Evolutionary conservation across 2,888 invertebrate species (phyloP).

Genomic region (Heteropelma amictum): DNA sequence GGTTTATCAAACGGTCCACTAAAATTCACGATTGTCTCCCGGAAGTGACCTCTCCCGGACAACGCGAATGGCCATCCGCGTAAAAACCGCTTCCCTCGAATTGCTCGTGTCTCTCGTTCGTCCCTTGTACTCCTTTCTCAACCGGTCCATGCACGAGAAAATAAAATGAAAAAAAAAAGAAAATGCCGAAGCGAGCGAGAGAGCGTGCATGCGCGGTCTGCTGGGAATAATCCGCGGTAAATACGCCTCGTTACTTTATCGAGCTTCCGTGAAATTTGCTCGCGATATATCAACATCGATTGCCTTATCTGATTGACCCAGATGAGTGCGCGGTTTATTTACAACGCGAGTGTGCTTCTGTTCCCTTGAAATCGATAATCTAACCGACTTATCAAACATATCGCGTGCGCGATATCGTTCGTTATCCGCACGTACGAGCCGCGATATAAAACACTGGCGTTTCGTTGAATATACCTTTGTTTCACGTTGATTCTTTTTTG

Average conservation of each 20-base stretch:
- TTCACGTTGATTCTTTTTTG: too few species aligned
- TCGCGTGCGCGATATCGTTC: slow-evolving; percentile 32
- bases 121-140: neutral
- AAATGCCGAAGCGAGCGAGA: neutral
- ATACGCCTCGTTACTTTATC: slow-evolving; percentile 40
- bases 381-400: slow-evolving; percentile 30
- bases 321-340: neutral
- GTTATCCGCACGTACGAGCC: slow-evolving; percentile 23
- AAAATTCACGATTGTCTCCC: slow-evolving; percentile 51
- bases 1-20: slow-evolving; percentile 51
- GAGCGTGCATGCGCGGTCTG: neutral
- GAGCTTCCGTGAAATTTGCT: slow-evolving; percentile 33
- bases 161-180: too few species aligned
- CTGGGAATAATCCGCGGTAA: slow-evolving; percentile 34
- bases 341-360: neutral
- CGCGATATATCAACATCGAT: slow-evolving; percentile 34
- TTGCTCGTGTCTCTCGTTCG: neutral
- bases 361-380: slow-evolving; percentile 40
- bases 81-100: slow-evolving; percentile 17
- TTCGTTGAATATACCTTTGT: too few species aligned
- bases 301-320: slow-evolving; percentile 35
- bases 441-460: slow-evolving; percentile 31
- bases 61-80: slow-evolving; percentile 17
- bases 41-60: slow-evolving; percentile 27
- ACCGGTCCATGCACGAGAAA: neutral